A percentile compares a stretch with the other conserved stretches of the same genome.
phyloP scores from a whole-genome alignment of 2,797 vertebrate genomes.

The Craterocephalus amniculus region DNA sequence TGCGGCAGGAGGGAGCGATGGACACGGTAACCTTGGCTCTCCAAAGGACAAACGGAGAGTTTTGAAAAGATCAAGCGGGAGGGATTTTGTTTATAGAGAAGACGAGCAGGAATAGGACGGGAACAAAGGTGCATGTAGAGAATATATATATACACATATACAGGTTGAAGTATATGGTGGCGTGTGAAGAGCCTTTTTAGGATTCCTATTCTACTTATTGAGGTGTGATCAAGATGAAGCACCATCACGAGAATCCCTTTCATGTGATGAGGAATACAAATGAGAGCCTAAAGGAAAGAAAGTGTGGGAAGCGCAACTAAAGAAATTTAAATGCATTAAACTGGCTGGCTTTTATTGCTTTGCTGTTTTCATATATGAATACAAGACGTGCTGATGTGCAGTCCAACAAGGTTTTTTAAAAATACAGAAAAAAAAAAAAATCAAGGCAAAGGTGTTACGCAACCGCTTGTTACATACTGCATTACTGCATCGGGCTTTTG shows the following conservation, averaged over 20 bases:
- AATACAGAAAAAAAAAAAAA: not conserved
- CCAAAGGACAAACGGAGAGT: slow-evolving; percentile 72
- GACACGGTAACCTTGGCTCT: slow-evolving; percentile 77
- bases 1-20: slow-evolving; percentile 62
- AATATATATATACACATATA: slow-evolving; percentile 5
- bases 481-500: not conserved
- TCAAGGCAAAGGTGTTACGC: not conserved
- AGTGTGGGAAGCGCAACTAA: not conserved
- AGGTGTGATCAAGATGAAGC: slow-evolving; percentile 17
- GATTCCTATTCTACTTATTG: slow-evolving; percentile 1
- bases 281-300: slow-evolving; percentile 7
- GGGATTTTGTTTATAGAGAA: slow-evolving; percentile 63
- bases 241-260: not conserved
- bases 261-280: slow-evolving; percentile 11
- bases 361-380: slow-evolving; percentile 15
- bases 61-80: slow-evolving; percentile 71
- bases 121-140: slow-evolving; percentile 11
- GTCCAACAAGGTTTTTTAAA: slow-evolving; percentile 1
- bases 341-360: not conserved
- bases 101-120: slow-evolving; percentile 36
- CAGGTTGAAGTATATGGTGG: not conserved
- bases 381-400: not conserved
- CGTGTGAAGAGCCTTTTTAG: not conserved
- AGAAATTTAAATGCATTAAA: slow-evolving; percentile 22
- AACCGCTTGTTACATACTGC: not conserved